Percentiles rank a stretch among this genome's conserved stretches.
These are phyloP conservation scores for Polymixis lichenea DNA, from an alignment of 2,888 invertebrate genomes.

Conservation along the genomic window DNA sequence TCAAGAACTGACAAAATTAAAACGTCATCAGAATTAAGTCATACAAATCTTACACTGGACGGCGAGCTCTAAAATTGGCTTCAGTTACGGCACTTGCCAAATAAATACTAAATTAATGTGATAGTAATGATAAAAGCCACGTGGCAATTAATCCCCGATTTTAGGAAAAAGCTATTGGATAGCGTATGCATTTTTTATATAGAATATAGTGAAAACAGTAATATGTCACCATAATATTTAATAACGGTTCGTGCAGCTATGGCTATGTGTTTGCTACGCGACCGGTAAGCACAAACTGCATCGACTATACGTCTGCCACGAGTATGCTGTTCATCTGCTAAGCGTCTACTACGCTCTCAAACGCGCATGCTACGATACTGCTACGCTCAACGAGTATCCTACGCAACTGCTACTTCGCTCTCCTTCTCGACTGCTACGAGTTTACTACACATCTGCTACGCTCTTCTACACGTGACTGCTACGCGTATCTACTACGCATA, in stretches of 20 bases:
- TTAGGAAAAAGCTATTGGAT: not conserved
- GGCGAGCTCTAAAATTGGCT: not conserved
- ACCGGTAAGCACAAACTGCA: not conserved
- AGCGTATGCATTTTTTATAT: not conserved
- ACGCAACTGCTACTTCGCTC: not conserved
- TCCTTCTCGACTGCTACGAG: not conserved
- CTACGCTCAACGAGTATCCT: not conserved
- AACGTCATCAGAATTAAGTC: conserved; percentile 27
- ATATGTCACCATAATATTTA: not conserved
- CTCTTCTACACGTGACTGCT: not conserved
- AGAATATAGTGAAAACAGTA: not conserved
- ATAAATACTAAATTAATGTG: conserved; percentile 10
- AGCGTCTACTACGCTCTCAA: not conserved
- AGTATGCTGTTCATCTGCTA: not conserved
- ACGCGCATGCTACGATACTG: not conserved
- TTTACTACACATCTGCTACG: not conserved
- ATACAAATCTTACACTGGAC: conserved; percentile 5
- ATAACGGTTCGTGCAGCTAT: not conserved
- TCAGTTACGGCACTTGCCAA: not conserved
- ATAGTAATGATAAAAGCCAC: not conserved
- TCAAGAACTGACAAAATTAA: conserved; percentile 27
- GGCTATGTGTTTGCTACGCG: not conserved
- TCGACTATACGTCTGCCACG: not conserved
- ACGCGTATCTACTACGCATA: not conserved
- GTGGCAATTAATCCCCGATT: too few relatives aligned